Evolutionary conservation across 2,113 vertebrate species (phyloP).

Genomic region (Myotis yumanensis): DNA sequence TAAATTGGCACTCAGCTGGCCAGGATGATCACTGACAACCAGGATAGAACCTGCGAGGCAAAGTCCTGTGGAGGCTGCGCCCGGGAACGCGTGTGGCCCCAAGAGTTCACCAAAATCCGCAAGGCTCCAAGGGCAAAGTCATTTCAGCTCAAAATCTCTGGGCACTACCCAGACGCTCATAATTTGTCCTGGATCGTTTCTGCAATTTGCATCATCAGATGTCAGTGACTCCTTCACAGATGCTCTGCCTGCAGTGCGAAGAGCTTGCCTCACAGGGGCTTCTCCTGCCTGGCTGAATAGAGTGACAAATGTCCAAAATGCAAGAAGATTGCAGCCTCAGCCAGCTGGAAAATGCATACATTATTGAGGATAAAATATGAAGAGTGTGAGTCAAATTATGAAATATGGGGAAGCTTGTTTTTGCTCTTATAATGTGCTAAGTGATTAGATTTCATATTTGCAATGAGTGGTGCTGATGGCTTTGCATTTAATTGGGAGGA

Average conservation of each 20-base stretch:
- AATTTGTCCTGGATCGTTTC: constrained; percentile 78
- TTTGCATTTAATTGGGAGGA: constrained; percentile 27
- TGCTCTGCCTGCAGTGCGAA: constrained; percentile 74
- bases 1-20: constrained; percentile 44
- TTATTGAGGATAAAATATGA: constrained; percentile 61
- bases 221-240: constrained; percentile 77
- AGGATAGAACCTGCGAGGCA: constrained; percentile 8
- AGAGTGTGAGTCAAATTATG: constrained; percentile 44
- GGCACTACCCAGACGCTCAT: constrained; percentile 75
- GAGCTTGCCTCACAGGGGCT: constrained; percentile 66
- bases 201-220: constrained; percentile 78
- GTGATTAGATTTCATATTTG: constrained; percentile 56
- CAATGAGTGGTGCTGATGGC: not conserved
- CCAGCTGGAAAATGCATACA: constrained; percentile 75
- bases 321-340: constrained; percentile 58
- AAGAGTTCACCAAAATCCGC: constrained; percentile 41
- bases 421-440: constrained; percentile 42
- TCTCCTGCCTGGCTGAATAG: constrained; percentile 72
- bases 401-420: constrained; percentile 34
- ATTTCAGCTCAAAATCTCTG: constrained; percentile 68
- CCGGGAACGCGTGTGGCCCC: constrained; percentile 7
- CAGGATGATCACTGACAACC: constrained; percentile 31
- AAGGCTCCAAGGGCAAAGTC: constrained; percentile 77
- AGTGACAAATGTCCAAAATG: constrained; percentile 75
- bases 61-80: not conserved